Evolutionary conservation across 1,140 invertebrate genomes (phyloP).

Genomic region (Mercenaria mercenaria): DNA sequence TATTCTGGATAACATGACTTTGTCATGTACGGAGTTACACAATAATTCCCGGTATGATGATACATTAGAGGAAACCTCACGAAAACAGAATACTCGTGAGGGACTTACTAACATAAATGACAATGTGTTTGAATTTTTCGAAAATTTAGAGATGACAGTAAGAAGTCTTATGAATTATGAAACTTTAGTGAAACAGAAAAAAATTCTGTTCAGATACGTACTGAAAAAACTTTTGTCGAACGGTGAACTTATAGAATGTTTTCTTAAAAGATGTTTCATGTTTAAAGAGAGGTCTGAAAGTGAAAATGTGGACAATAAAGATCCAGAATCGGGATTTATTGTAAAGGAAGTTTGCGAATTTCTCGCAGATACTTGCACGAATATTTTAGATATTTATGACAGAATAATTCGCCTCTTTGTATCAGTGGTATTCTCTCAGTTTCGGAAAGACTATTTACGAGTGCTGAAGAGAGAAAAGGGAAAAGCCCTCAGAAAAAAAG

Average conservation of each 20-base stretch:
- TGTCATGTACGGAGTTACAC: background rate
- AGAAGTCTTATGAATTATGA: background rate
- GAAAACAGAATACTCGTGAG: conserved; percentile 18
- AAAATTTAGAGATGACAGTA: background rate
- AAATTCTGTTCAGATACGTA: background rate
- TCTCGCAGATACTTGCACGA: background rate
- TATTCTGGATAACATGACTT: background rate
- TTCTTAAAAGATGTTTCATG: too few species aligned
- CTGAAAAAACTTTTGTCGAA: background rate
- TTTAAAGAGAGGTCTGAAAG: background rate
- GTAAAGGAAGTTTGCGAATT: background rate
- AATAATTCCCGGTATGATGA: background rate
- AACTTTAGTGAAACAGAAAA: background rate
- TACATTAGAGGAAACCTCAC: background rate
- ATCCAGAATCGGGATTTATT: background rate
- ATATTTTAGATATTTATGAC: background rate
- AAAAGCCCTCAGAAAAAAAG: background rate
- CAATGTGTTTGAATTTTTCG: conserved; percentile 16
- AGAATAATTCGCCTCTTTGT: background rate
- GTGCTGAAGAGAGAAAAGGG: background rate
- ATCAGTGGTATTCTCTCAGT: conserved; percentile 16
- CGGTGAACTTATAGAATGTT: background rate
- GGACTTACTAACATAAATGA: conserved; percentile 13
- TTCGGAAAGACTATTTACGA: conserved; percentile 24
- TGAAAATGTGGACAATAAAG: background rate